Evolutionary conservation across 2,888 invertebrate genomes (phyloP), one percentile per base, ranked within the genome.

Genomic region (Bedellia somnulentella): DNA sequence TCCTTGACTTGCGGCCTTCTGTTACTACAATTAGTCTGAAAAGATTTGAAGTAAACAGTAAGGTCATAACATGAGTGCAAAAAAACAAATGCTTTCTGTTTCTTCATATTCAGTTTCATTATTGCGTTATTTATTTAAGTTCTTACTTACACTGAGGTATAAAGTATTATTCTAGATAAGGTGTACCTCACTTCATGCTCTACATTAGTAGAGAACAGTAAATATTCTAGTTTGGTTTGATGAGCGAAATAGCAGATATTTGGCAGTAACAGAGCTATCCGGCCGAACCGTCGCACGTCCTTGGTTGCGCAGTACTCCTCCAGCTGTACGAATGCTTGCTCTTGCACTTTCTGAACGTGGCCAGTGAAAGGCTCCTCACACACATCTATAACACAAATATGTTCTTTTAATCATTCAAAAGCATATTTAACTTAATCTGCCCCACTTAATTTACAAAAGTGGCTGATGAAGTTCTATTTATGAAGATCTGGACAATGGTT

Each of bases 241-340:
- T 44, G 52, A 6, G 67, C 59, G 9, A 59, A 35, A 23, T 57
- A 53, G 37, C 66, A 82, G 15, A 82, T 79, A 13, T 82, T 80
- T 2, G 91, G 87, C 31, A 93, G 59, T 2, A 89, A 71, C 2
- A 91, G 66, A 41, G 92, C 71, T 2, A 92, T 62, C 41, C 85
- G 85, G 1, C 88, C 89, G 41, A 90, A 85, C 12, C 91, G 75
- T 1, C 79, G 68, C 1, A 80, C 58, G 6, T 61, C 59, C 33
- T 60, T 63, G 9, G 53, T 44, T 0, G 55, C 47, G 45, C 85
- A 85, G 51, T 89, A 84, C 42, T 88, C 87, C 43, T 86, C 85
- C 14, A 93, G 67, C 59, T 87, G 84, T 3, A 85, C 75, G 35
- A 90, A 82, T 0, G 88, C 86, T 54, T 91, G 89, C 42, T 92